Evolutionary conservation across 2,888 invertebrate genomes (phyloP), one percentile per base, ranked within the genome.

Genomic region (Clunio marinus): DNA sequence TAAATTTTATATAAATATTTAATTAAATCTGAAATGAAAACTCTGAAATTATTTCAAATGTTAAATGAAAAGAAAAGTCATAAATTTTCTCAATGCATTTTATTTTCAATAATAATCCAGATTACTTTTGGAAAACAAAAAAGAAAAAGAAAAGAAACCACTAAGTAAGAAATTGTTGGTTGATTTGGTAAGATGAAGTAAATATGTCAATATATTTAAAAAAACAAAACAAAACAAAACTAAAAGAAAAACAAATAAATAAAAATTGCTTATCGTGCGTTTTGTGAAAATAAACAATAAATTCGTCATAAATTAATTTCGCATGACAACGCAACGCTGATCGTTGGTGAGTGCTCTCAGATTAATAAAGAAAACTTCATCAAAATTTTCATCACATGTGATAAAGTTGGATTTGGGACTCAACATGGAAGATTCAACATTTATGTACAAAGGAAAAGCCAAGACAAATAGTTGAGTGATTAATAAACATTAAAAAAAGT

Each of bases 41-140:
- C 57, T 46, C 20, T 22, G 37, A 77, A 73, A 55, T 51, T 45
- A 69, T 71, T 68, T 41, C 13, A 65, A 69, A 58, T 71, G 69
- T 59, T 17, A 28, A 45, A 35, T 60, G 69, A 60, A 58, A 62
- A 66, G 46, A 41, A 25, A 66, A 7, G 15, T n/a, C 13, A 13
- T 59, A 35, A 59, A 59, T 35, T 32, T 66, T 66, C 15, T 15
- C 17, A 20, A 51, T 65, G 28, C 20, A 57, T 37, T 68, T 68
- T 58, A 68, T 68, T 67, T 37, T 67, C 67, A 67, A 67, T 45
- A 63, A 25, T 45, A 63, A 45, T 63, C 60, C 41, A 63, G 28
- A 46, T 66, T 51, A 55, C 20, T 66, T 66, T 66, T 51, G 35
- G n/a, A 66, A 66, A 35, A 55, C 66, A 24, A 35, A 51, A 66